Conservation (phyloP, 2,113 vertebrate genomes). For the Pygoscelis adeliae region DNA sequence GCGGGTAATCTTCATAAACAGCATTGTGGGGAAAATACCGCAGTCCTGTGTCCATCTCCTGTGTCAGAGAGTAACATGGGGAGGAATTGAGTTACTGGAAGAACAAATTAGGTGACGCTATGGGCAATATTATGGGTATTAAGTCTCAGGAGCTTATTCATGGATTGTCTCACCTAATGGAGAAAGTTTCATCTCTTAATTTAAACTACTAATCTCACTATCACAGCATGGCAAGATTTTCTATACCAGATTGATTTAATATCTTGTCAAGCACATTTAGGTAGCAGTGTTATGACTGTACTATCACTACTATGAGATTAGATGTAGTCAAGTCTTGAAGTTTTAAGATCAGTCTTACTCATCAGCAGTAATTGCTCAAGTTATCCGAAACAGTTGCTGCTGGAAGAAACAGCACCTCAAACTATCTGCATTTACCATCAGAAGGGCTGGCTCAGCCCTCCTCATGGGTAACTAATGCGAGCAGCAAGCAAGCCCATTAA, state of each 20-base stretch:
- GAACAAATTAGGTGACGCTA: background rate
- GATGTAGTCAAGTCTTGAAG: background rate
- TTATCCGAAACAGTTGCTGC: background rate
- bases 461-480: rapidly evolving
- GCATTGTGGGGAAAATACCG: rapidly evolving
- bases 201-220: background rate
- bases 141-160: background rate
- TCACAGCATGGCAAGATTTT: background rate
- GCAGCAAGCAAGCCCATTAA: background rate
- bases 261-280: background rate
- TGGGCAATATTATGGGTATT: background rate
- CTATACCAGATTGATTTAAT: background rate
- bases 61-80: background rate
- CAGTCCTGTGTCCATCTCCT: background rate
- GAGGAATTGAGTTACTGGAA: background rate
- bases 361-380: background rate
- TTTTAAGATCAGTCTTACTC: background rate
- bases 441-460: background rate
- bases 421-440: background rate
- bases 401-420: background rate
- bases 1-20: background rate
- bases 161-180: background rate
- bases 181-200: background rate
- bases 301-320: background rate
- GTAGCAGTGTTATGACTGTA: background rate